Percentiles rank a stretch among this genome's conserved stretches.
These are phyloP conservation scores for Actias luna DNA, from an alignment of 2,888 invertebrate genomes.

Conservation along the genomic window DNA sequence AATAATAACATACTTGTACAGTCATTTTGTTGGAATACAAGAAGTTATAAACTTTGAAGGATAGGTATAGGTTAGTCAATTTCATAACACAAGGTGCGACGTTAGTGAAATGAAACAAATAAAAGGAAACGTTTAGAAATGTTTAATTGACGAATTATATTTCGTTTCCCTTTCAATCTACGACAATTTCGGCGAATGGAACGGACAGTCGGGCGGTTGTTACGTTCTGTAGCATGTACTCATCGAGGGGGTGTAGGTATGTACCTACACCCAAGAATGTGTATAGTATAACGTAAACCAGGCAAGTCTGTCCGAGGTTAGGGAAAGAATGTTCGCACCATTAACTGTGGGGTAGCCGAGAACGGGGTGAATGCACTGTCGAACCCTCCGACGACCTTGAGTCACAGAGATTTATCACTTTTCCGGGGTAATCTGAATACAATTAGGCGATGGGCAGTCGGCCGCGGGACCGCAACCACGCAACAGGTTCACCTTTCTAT, in stretches of 20 bases:
- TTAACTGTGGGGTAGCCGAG: constrained; percentile 69
- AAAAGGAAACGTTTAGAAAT: constrained; percentile 37
- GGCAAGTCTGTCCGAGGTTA: constrained; percentile 60
- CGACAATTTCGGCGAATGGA: constrained; percentile 36
- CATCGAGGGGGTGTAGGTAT: constrained; percentile 39
- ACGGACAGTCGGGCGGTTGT: constrained; percentile 42
- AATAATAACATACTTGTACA: not conserved
- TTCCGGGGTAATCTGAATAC: constrained; percentile 77
- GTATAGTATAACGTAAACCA: constrained; percentile 43
- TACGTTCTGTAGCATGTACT: constrained; percentile 44
- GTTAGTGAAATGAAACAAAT: constrained; percentile 14
- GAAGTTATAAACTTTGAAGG: not conserved
- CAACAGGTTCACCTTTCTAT: constrained; percentile 20
- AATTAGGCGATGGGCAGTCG: constrained; percentile 69
- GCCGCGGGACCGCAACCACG: constrained; percentile 39
- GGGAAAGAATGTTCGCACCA: constrained; percentile 75
- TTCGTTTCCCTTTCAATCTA: constrained; percentile 42
- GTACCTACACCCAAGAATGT: constrained; percentile 47
- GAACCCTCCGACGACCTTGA: constrained; percentile 79
- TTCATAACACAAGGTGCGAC: not conserved
- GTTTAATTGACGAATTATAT: constrained; percentile 44
- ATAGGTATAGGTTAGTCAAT: not conserved
- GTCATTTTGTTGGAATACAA: too few relatives aligned
- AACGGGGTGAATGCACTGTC: constrained; percentile 78
- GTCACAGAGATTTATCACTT: constrained; percentile 75